Conservation (phyloP, 53 echinoderm and acorn worm species). For the Patiria pectinifera region DNA sequence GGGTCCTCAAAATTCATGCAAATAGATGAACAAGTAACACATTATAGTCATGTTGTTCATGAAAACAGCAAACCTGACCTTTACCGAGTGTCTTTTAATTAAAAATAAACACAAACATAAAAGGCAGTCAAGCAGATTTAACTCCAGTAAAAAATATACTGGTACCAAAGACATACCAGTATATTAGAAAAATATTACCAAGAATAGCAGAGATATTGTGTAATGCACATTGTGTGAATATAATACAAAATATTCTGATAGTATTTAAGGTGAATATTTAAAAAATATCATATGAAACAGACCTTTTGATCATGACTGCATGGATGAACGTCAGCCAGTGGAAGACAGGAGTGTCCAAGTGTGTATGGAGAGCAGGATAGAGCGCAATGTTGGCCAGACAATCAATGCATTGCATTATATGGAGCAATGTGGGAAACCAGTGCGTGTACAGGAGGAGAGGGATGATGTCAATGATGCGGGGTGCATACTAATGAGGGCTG, state of each 20-base stretch:
- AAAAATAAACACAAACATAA: background rate
- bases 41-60: no score
- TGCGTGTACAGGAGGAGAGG: slow-evolving; percentile 3
- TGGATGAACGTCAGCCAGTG: slow-evolving; percentile 5
- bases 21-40: no score
- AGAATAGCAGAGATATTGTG: background rate
- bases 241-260: background rate
- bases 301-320: slow-evolving; percentile 61
- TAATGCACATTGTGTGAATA: background rate
- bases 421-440: background rate
- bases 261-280: background rate
- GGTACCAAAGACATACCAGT: background rate
- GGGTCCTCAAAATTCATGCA: no score
- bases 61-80: no score
- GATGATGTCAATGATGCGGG: slow-evolving; percentile 40
- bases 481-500: slow-evolving; percentile 53
- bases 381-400: background rate
- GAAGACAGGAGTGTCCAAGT: slow-evolving; percentile 4
- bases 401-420: slow-evolving; percentile 31
- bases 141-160: background rate
- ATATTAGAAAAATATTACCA: background rate
- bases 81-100: background rate
- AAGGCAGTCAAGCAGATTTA: background rate
- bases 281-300: background rate
- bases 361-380: background rate